phyloP scores from a whole-genome alignment of 1,140 invertebrate genomes.

The Diabrotica undecimpunctata region DNA sequence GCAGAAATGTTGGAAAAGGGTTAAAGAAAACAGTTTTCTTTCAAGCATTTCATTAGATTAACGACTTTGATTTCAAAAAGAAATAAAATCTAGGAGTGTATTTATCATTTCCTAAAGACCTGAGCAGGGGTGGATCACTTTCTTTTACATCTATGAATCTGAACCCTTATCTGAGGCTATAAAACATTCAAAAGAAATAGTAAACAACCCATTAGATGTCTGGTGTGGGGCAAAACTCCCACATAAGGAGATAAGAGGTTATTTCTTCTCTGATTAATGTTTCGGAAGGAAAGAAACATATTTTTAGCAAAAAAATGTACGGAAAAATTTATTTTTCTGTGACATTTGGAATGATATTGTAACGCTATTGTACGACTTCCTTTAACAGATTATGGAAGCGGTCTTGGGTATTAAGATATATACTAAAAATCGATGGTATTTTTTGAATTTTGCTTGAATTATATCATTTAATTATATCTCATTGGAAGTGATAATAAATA shows the following conservation, averaged over 20 bases:
- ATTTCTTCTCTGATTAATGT: conserved; percentile 10
- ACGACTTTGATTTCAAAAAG: not conserved
- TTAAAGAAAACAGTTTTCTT: not conserved
- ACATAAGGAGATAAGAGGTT: conserved; percentile 12
- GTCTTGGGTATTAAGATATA: not conserved
- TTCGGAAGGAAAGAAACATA: conserved; percentile 10
- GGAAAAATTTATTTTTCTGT: not conserved
- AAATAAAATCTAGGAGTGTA: conserved; percentile 1
- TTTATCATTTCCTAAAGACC: conserved; percentile 2
- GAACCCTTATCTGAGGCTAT: conserved; percentile 10
- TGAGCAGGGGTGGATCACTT: conserved; percentile 1
- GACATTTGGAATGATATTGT: not conserved
- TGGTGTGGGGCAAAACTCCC: conserved; percentile 5
- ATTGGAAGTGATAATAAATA: too few relatives aligned
- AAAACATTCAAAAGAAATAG: conserved; percentile 16
- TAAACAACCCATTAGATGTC: conserved; percentile 14
- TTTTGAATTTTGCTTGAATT: too few relatives aligned
- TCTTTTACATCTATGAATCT: conserved; percentile 9
- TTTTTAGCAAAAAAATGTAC: not conserved
- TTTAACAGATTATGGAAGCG: conserved; percentile 2
- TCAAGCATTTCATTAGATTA: not conserved
- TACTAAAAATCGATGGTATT: too few relatives aligned
- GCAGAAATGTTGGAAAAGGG: not conserved
- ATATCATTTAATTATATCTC: too few relatives aligned
- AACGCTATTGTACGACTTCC: conserved; percentile 2